Evolutionary conservation across 2,113 vertebrate species (phyloP).

Genomic region (Pyxicephalus adspersus): DNA sequence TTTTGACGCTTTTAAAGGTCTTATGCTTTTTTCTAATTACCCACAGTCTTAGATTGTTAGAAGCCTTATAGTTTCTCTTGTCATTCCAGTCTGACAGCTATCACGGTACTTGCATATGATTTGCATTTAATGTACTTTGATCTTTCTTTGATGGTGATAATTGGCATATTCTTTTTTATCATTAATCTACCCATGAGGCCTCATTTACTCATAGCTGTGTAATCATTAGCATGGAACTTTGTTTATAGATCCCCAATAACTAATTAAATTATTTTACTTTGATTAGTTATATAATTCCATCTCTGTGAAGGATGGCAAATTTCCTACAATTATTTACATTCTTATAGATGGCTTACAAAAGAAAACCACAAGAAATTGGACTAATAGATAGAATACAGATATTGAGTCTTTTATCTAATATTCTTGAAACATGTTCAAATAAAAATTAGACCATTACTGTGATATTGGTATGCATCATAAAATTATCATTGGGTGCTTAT

Average conservation of each 20-base stretch:
- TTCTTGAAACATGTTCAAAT: no score
- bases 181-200: slow-evolving; percentile 35
- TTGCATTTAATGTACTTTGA: slow-evolving; percentile 54
- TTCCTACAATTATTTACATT: not conserved
- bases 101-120: slow-evolving; percentile 47
- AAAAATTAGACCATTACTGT: no score
- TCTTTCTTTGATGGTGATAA: slow-evolving; percentile 48
- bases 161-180: slow-evolving; percentile 50
- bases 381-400: no score
- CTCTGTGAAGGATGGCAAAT: not conserved
- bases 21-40: slow-evolving; percentile 21
- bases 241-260: slow-evolving; percentile 9
- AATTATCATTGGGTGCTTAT: no score
- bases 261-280: slow-evolving; percentile 8
- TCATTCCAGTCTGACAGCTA: slow-evolving; percentile 50
- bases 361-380: no score
- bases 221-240: slow-evolving; percentile 18
- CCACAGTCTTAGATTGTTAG: slow-evolving; percentile 28
- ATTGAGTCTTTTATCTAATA: no score
- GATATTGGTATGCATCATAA: no score
- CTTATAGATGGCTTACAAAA: no score
- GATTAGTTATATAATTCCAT: slow-evolving; percentile 4
- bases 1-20: slow-evolving; percentile 1
- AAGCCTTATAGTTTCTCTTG: slow-evolving; percentile 25
- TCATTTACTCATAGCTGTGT: slow-evolving; percentile 43